These are phyloP conservation scores for Eulemur albifrons DNA, from an alignment of 2,797 vertebrate genomes.

Conservation along the genomic window DNA sequence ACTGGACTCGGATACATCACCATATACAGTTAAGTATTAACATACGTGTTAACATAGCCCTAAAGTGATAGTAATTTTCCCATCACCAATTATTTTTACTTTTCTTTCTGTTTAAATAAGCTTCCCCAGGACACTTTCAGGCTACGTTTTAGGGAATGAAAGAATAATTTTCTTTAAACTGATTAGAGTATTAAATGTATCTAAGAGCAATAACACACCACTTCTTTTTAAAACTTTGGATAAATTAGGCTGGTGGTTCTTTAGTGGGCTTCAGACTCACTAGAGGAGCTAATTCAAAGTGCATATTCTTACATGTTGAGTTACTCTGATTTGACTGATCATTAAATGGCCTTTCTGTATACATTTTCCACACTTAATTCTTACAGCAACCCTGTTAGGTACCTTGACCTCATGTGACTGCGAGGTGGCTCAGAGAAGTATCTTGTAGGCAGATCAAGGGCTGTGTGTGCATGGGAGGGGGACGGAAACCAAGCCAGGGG, in stretches of 20 bases:
- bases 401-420: no score
- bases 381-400: rapidly evolving
- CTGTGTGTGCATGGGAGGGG: no score
- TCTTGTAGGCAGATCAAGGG: background rate
- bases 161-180: background rate
- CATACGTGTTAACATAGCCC: rapidly evolving
- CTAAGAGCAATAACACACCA: background rate
- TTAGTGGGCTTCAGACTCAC: background rate
- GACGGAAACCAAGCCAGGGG: background rate
- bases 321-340: background rate
- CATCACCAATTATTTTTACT: background rate
- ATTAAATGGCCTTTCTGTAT: background rate
- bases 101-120: background rate
- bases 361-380: no score
- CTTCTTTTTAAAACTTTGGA: background rate
- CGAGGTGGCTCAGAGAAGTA: background rate
- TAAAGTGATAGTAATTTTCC: background rate
- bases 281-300: background rate
- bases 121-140: background rate
- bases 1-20: no score
- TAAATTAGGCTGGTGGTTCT: background rate
- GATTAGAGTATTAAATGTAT: no score
- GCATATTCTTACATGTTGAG: no score
- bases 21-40: rapidly evolving
- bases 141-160: background rate